A percentile compares a stretch with the other conserved stretches of the same genome.
These are phyloP conservation scores for Cricetomys ansorgei DNA, from an alignment of 2,113 vertebrate species.

Conservation along the genomic window DNA sequence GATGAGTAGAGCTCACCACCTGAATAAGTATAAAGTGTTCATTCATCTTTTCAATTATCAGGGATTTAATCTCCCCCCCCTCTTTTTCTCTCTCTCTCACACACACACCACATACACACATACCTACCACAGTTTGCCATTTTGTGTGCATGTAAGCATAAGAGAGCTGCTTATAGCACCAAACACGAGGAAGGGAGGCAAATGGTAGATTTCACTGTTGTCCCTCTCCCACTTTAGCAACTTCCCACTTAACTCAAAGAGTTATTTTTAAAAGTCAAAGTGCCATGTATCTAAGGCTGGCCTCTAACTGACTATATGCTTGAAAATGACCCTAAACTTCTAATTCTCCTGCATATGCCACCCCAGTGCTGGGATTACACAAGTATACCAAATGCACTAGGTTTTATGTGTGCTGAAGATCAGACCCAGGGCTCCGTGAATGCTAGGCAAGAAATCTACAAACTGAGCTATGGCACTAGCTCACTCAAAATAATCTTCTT, in stretches of 20 bases:
- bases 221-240: not conserved
- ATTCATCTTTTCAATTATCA: not conserved
- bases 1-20: slow-evolving; percentile 72
- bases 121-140: not conserved
- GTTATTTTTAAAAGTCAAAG: not conserved
- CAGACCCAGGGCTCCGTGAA: not conserved
- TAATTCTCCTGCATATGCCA: not conserved
- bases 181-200: not conserved
- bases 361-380: not conserved
- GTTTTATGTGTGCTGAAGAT: not conserved
- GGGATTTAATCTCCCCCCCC: not conserved
- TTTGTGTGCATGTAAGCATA: not conserved
- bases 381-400: not conserved
- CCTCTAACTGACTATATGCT: not conserved
- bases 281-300: not conserved
- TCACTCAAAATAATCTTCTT: not conserved
- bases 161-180: not conserved
- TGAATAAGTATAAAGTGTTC: slow-evolving; percentile 51
- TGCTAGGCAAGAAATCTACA: not conserved
- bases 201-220: not conserved
- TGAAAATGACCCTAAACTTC: not conserved
- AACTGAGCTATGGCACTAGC: not conserved
- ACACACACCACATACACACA: not conserved
- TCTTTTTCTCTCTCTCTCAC: not conserved
- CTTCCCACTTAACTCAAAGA: not conserved